Conservation (phyloP, 1,140 invertebrate genomes). For the Ips typographus region DNA sequence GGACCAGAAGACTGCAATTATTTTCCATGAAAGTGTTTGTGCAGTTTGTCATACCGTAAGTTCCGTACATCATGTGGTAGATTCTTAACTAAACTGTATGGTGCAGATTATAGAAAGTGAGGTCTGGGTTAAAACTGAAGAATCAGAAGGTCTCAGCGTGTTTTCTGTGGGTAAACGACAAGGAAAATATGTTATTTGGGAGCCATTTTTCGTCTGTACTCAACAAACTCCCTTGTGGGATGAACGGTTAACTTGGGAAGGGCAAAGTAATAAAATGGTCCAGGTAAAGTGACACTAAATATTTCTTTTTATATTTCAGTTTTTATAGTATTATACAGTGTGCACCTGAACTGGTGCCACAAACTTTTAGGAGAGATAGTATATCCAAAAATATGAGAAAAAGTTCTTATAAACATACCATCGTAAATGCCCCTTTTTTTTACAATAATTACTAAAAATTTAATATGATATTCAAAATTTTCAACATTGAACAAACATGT, state of each 20-base stretch:
- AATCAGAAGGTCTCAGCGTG: conserved; percentile 40
- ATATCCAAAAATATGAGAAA: too few species aligned
- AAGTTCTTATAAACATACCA: too few species aligned
- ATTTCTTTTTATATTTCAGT: not conserved
- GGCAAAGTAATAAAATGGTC: conserved; percentile 63
- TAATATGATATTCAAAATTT: too few species aligned
- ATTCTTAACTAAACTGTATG: not conserved
- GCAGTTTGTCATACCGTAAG: conserved; percentile 59
- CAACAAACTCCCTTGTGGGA: conserved; percentile 62
- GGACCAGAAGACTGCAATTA: conserved; percentile 52
- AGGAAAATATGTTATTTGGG: conserved; percentile 56
- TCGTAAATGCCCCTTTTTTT: too few species aligned
- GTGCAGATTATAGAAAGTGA: conserved; percentile 20
- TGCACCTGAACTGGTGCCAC: not conserved
- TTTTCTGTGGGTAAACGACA: conserved; percentile 50
- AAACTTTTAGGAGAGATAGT: too few species aligned
- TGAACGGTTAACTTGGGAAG: conserved; percentile 62
- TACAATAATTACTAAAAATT: too few species aligned
- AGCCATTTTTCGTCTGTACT: conserved; percentile 64
- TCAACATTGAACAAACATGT: too few species aligned
- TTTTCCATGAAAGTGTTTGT: conserved; percentile 60
- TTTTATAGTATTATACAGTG: not conserved
- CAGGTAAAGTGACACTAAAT: conserved; percentile 48
- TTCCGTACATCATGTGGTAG: not conserved
- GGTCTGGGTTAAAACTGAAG: conserved; percentile 45